phyloP scores from a whole-genome alignment of 2,888 invertebrate species.

The Polyploca ridens region DNA sequence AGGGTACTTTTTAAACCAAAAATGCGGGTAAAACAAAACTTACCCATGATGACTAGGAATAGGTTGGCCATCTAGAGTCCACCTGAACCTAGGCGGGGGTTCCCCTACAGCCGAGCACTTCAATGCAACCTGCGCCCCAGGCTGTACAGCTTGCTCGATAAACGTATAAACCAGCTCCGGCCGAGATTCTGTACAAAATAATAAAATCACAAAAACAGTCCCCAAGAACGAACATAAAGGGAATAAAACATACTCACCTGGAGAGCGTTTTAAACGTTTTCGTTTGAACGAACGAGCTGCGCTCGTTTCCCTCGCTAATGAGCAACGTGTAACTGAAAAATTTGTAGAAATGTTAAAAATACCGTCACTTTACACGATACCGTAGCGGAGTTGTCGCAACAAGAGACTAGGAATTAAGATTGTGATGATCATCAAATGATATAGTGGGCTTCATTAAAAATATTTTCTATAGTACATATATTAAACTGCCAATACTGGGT shows the following conservation, averaged over 20 bases:
- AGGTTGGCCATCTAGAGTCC: constrained; percentile 73
- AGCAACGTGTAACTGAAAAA: constrained; percentile 71
- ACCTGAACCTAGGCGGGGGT: constrained; percentile 88
- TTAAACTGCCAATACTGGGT: too few species aligned
- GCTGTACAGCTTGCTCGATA: constrained; percentile 90
- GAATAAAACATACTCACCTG: constrained; percentile 61
- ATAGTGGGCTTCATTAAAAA: neutral
- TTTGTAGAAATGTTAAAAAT: constrained; percentile 15
- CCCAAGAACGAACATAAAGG: constrained; percentile 35
- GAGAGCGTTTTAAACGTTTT: constrained; percentile 72
- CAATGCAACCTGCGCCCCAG: constrained; percentile 90
- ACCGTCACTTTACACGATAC: neutral
- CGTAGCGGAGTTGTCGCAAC: constrained; percentile 20
- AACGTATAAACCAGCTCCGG: constrained; percentile 94
- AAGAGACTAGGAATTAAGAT: neutral
- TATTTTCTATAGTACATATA: too few species aligned
- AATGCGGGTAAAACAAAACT: constrained; percentile 20
- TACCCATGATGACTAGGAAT: constrained; percentile 79
- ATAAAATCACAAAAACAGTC: constrained; percentile 27
- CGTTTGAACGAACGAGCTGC: constrained; percentile 62
- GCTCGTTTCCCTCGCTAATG: constrained; percentile 64
- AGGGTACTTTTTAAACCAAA: too few species aligned
- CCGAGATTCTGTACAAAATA: constrained; percentile 86
- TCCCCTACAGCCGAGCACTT: constrained; percentile 94
- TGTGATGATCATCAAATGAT: neutral